Base-by-base conservation (phyloP, 2,797 vertebrate species). In the Oreochromis mossambicus region DNA sequence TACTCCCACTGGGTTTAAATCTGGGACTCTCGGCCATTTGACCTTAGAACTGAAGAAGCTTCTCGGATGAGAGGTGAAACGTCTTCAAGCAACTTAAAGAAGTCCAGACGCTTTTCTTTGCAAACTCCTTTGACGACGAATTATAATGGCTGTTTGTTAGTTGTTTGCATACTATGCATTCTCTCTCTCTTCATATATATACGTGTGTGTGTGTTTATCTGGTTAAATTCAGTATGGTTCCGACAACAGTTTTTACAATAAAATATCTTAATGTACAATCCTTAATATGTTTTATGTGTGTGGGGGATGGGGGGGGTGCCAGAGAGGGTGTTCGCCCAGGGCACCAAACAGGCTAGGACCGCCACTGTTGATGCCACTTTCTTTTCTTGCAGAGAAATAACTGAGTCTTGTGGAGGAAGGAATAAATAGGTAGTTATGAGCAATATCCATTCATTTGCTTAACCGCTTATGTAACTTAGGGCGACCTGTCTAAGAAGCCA, bases 281-380 rank as follows among this genome's bases (percentile, higher is more conserved):
- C 50, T 21, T 52, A 21, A 21, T 21, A 11, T 52, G 9, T 21
- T 21, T n/a, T 51, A n/a, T n/a, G 19, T 51, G 19, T 51, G 8
- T 50, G 17, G 0, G 48, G 17, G 17, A 15, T 0, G 46, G 2
- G 15, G 50, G 46, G 15, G n/a, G 51, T 0, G 6, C n/a, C 11
- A 13, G 52, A 4, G 21, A 21, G 52, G 4, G 2, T 54, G 6
- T 54, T 54, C 3, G 1, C 55, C 55, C 8, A 56, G 26, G 26
- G 26, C 55, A 56, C 26, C 55, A 29, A 56, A 56, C 55, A 56
- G 14, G 3, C 26, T 56, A 32, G 14, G 26, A 17, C 26, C 2
- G 2, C 32, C 6, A 32, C 32, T 7, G 32, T 58, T 32, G 14
- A 10, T 32, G 55, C 26, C 26, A 32, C 26, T 32, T 58, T 58